Evolutionary conservation across 2,797 vertebrate genomes (phyloP).

Genomic region (Sandelia bainsii): DNA sequence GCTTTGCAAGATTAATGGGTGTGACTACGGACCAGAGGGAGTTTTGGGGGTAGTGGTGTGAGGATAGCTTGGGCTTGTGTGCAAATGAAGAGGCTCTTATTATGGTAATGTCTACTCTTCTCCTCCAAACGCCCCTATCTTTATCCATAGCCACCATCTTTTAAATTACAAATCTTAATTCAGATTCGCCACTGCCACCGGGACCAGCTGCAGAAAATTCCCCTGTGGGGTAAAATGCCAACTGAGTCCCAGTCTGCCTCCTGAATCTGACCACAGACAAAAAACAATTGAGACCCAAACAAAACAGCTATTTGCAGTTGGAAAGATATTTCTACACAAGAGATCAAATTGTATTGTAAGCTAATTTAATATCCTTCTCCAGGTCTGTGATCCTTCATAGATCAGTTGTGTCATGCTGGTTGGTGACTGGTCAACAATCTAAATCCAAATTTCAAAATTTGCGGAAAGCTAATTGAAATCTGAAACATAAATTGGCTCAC

Average conservation of each 20-base stretch:
- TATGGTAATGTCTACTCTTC: slow-evolving; percentile 82
- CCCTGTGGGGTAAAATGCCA: slow-evolving; percentile 40
- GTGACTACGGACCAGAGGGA: slow-evolving; percentile 74
- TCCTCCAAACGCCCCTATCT: slow-evolving; percentile 77
- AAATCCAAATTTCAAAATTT: neutral
- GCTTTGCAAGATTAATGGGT: slow-evolving; percentile 82
- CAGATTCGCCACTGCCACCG: slow-evolving; percentile 42
- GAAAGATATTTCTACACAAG: neutral
- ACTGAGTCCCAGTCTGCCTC: slow-evolving; percentile 22
- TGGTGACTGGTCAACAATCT: neutral
- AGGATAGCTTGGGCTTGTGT: slow-evolving; percentile 80
- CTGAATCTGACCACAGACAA: slow-evolving; percentile 21
- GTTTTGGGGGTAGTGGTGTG: slow-evolving; percentile 45
- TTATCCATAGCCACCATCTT: slow-evolving; percentile 78
- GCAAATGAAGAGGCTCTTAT: slow-evolving; percentile 87
- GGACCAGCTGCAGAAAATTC: slow-evolving; percentile 64
- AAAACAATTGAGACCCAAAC: slow-evolving; percentile 10
- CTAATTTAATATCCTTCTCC: neutral
- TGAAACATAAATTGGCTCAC: neutral
- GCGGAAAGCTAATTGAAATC: neutral
- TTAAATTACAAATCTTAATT: slow-evolving; percentile 86
- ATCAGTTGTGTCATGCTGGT: neutral
- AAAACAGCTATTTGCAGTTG: slow-evolving; percentile 3
- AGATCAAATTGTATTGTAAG: neutral
- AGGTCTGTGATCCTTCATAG: neutral